Conservation (phyloP, 2,113 vertebrate genomes). For the Phrynosoma blainvillii region DNA sequence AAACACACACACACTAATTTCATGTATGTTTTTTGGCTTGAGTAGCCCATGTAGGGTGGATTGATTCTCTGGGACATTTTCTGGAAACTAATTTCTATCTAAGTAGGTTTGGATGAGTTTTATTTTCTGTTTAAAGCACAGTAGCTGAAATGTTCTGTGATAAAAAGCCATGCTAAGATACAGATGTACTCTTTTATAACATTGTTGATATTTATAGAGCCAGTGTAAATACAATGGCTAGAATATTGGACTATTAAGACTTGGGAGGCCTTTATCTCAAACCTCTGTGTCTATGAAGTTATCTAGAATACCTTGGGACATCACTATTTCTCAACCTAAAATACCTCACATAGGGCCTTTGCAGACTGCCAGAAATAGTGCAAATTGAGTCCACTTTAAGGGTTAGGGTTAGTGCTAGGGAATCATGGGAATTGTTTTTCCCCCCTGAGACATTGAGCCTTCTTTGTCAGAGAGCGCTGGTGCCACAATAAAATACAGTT, state of each 20-base stretch:
- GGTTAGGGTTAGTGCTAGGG: no score
- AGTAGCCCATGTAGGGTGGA: not conserved
- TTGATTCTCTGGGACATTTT: slow-evolving; percentile 30
- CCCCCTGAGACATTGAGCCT: no score
- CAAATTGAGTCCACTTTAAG: no score
- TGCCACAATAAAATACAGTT: no score
- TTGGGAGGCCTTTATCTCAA: not conserved
- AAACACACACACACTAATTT: not conserved
- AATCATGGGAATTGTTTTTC: no score
- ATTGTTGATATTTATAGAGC: not conserved
- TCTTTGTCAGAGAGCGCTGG: no score
- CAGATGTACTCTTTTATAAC: not conserved
- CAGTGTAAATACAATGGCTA: not conserved
- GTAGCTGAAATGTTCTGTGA: slow-evolving; percentile 24
- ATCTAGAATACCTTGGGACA: not conserved
- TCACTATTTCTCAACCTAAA: not conserved
- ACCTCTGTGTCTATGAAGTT: not conserved
- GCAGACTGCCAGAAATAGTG: no score
- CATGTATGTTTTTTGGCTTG: slow-evolving; percentile 8
- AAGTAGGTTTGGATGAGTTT: not conserved
- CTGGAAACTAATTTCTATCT: slow-evolving; percentile 14
- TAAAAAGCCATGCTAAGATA: slow-evolving; percentile 8
- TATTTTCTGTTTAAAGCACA: slow-evolving; percentile 2
- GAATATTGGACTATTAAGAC: not conserved
- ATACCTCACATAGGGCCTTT: not conserved